Evolutionary conservation across 2,113 vertebrate genomes (phyloP).

Genomic region (Miniopterus natalensis): DNA sequence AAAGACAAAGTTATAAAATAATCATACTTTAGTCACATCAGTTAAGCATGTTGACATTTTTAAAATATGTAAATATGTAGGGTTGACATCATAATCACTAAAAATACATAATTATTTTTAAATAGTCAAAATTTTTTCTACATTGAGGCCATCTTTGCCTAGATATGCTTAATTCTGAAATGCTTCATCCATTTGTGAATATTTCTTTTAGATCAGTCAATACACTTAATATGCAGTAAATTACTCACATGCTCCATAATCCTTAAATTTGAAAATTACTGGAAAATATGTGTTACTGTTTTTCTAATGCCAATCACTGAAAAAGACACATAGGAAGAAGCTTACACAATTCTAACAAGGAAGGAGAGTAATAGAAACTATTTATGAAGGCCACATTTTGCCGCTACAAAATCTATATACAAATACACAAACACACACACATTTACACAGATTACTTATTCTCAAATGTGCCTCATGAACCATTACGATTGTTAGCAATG

Average conservation of each 20-base stretch:
- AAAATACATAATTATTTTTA: constrained; percentile 15
- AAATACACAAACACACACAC: neutral
- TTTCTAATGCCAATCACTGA: constrained; percentile 12
- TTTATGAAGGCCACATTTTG: neutral
- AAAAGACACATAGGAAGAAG: constrained; percentile 7
- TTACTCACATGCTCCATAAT: constrained; percentile 26
- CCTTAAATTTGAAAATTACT: constrained; percentile 59
- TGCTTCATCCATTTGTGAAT: neutral
- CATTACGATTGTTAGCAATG: neutral
- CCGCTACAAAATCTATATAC: neutral
- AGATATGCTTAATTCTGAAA: constrained; percentile 23
- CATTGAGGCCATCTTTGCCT: neutral
- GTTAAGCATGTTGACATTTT: constrained; percentile 1
- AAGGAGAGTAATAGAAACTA: neutral
- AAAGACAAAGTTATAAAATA: constrained; percentile 52
- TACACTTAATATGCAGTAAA: neutral
- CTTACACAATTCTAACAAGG: neutral
- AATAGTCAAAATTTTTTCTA: constrained; percentile 28
- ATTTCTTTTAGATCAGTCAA: constrained; percentile 52
- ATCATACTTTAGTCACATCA: neutral
- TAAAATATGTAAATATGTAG: constrained; percentile 20
- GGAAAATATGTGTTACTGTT: constrained; percentile 34
- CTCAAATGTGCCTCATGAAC: neutral
- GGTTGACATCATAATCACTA: neutral
- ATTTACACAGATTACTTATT: neutral